A percentile compares a stretch with the other conserved stretches of the same genome.
These are phyloP conservation scores for Columba livia DNA, from an alignment of 2,113 vertebrate species.

Conservation along the genomic window DNA sequence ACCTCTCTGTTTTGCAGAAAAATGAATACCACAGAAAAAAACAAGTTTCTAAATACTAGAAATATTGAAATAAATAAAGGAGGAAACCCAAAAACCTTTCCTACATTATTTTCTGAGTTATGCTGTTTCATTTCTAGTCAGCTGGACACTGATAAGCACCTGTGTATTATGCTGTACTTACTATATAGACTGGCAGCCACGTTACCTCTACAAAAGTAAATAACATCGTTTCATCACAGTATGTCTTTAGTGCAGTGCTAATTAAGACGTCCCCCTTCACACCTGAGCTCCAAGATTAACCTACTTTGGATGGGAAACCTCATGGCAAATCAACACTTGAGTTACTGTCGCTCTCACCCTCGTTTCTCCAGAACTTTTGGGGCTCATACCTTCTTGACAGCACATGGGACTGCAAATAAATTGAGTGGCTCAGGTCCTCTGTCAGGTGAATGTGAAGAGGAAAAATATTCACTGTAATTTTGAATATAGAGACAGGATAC, in stretches of 20 bases:
- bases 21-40: background rate
- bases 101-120: background rate
- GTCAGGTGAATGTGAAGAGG: background rate
- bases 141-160: background rate
- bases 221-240: background rate
- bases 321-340: background rate
- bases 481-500: background rate
- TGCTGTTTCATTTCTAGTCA: background rate
- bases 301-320: background rate
- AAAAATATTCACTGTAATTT: background rate
- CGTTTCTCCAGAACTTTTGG: background rate
- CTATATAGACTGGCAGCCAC: background rate
- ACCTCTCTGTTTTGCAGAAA: background rate
- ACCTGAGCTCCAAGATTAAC: background rate
- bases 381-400: background rate
- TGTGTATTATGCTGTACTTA: background rate
- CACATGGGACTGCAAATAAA: background rate
- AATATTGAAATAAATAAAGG: background rate
- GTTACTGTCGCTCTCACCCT: background rate
- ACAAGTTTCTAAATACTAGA: background rate
- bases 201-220: background rate
- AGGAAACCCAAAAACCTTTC: background rate
- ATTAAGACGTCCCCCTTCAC: background rate
- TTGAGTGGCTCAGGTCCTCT: background rate
- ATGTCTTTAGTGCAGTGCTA: background rate